phyloP scores from a whole-genome alignment of 2,888 invertebrate genomes.

The Pharmacophagus antenor region DNA sequence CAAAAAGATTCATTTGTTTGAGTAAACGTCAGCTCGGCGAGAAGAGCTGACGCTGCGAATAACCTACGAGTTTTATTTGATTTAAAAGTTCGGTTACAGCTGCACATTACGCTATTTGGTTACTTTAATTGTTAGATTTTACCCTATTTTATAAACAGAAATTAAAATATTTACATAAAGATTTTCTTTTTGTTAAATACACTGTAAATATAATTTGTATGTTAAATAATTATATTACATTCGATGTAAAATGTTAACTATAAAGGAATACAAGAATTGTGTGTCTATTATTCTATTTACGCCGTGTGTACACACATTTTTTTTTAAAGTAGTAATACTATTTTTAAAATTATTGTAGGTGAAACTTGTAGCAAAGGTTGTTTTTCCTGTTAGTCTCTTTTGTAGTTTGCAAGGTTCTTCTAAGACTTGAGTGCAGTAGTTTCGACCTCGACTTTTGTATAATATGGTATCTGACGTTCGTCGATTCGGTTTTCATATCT shows the following conservation, averaged over 20 bases:
- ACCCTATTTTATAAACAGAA: not conserved
- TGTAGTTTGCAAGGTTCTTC: constrained; percentile 24
- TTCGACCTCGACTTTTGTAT: constrained; percentile 25
- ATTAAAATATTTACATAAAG: not conserved
- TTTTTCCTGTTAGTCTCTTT: constrained; percentile 19
- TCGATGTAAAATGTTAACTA: too few relatives aligned
- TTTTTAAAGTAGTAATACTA: not conserved
- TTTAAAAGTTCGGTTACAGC: constrained; percentile 17
- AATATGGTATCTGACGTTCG: constrained; percentile 17
- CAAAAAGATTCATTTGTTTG: constrained; percentile 24
- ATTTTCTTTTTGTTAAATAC: too few relatives aligned
- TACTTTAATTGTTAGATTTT: not conserved
- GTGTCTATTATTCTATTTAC: not conserved
- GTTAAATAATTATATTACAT: too few relatives aligned
- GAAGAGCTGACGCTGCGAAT: constrained; percentile 7
- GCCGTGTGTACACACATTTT: not conserved
- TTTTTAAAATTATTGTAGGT: constrained; percentile 12
- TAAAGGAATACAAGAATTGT: too few relatives aligned
- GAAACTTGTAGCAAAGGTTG: constrained; percentile 11
- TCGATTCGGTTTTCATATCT: constrained; percentile 23
- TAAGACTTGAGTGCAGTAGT: constrained; percentile 24
- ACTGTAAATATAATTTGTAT: too few relatives aligned
- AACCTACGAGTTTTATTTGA: constrained; percentile 17
- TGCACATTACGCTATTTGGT: not conserved
- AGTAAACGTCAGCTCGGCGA: constrained; percentile 15